Conservation (phyloP, 2,113 vertebrate species). For the Odocoileus virginianus region DNA sequence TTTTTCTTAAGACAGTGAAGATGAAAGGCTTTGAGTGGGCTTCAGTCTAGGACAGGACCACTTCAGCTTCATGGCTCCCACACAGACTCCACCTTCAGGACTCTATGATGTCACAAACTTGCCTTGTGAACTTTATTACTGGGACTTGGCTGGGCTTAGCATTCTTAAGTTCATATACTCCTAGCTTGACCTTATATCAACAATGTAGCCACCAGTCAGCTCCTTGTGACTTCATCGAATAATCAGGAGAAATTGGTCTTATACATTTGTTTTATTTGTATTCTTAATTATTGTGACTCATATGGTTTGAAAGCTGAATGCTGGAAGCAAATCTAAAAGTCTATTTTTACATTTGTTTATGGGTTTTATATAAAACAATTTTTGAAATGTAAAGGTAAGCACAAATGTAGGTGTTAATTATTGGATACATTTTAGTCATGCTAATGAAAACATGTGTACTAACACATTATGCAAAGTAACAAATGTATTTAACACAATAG, state of each 20-base stretch:
- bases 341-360: conserved; percentile 32
- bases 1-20: neutral
- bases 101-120: neutral
- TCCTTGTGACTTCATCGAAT: neutral
- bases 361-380: neutral
- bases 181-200: neutral
- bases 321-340: neutral
- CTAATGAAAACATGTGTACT: conserved; percentile 25
- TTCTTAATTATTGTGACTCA: neutral
- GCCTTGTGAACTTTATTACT: neutral
- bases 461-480: conserved; percentile 39
- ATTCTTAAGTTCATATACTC: neutral
- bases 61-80: neutral
- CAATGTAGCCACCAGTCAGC: neutral
- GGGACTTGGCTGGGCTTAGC: neutral
- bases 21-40: neutral
- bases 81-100: neutral
- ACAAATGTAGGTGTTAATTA: conserved; percentile 26
- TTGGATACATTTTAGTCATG: neutral
- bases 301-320: conserved; percentile 4
- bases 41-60: neutral
- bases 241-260: neutral
- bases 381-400: conserved; percentile 37
- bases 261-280: neutral
- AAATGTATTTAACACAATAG: neutral